phyloP scores from a whole-genome alignment of 92 coral and sea anemone species.

The Bergia puertoricense region DNA sequence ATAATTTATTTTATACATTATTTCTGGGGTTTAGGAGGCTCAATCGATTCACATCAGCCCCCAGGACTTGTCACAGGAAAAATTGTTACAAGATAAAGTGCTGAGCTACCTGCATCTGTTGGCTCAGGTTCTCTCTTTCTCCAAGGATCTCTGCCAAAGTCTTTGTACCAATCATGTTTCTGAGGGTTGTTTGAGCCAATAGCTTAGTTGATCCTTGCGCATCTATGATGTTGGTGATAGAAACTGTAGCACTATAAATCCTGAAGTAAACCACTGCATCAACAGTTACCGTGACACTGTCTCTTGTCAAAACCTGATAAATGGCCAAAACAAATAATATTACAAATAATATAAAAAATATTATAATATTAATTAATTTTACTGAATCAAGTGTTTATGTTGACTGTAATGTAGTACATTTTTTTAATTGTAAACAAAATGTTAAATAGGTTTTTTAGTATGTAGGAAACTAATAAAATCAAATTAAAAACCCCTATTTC shows the following conservation, averaged over 20 bases:
- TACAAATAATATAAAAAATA: not conserved
- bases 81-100: no score
- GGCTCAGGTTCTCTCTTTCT: conserved; percentile 81
- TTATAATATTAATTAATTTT: no score
- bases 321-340: not conserved
- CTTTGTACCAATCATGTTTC: conserved; percentile 98
- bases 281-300: conserved; percentile 99
- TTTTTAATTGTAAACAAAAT: no score
- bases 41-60: no score
- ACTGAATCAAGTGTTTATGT: no score
- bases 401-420: no score
- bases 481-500: no score
- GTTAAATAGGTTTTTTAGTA: no score
- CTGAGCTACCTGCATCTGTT: conserved; percentile 81
- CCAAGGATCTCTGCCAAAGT: conserved; percentile 83
- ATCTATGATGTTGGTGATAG: conserved; percentile 88
- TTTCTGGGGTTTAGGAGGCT: no score
- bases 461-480: no score
- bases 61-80: not conserved
- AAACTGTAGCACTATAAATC: conserved; percentile 93
- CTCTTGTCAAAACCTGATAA: conserved; percentile 85
- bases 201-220: conserved; percentile 91
- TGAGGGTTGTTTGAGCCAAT: conserved; percentile 95
- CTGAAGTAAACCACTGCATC: conserved; percentile 99
- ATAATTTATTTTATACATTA: no score